A percentile compares a stretch with the other conserved stretches of the same genome.
These are phyloP conservation scores for Brachyptera risi DNA, from an alignment of 2,888 invertebrate species.

Conservation along the genomic window DNA sequence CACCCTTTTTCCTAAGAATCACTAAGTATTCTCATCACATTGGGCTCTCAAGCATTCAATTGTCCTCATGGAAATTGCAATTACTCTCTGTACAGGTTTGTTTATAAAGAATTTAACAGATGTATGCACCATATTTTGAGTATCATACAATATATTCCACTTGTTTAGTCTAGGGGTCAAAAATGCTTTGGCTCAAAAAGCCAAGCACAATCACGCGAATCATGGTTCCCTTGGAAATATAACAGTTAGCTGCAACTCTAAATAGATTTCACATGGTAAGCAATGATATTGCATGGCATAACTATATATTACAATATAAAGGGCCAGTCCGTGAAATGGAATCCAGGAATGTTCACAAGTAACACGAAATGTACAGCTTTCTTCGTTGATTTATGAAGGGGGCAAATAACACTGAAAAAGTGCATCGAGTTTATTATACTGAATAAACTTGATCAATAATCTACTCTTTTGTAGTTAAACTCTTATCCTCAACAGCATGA, in stretches of 20 bases:
- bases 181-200: slow-evolving; percentile 34
- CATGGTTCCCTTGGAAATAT: slow-evolving; percentile 31
- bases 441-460: slow-evolving; percentile 36
- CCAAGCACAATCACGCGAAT: slow-evolving; percentile 28
- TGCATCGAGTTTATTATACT: slow-evolving; percentile 33
- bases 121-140: slow-evolving; percentile 37
- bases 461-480: slow-evolving; percentile 36
- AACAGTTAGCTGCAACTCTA: slow-evolving; percentile 35
- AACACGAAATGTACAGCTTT: slow-evolving; percentile 35
- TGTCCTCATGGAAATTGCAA: slow-evolving; percentile 30
- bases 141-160: slow-evolving; percentile 37
- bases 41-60: slow-evolving; percentile 30
- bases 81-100: slow-evolving; percentile 33
- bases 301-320: slow-evolving; percentile 31
- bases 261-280: slow-evolving; percentile 34
- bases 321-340: slow-evolving; percentile 34
- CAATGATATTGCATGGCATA: slow-evolving; percentile 34
- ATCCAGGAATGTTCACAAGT: slow-evolving; percentile 36
- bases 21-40: slow-evolving; percentile 31
- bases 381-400: slow-evolving; percentile 37
- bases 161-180: slow-evolving; percentile 32
- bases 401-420: slow-evolving; percentile 36
- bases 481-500: slow-evolving; percentile 37
- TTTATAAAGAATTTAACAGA: slow-evolving; percentile 35
- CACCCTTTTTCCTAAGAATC: slow-evolving; percentile 33